Evolutionary conservation across 2,888 invertebrate genomes (phyloP), one percentile per base, ranked within the genome.

Genomic region (Acleris literana): DNA sequence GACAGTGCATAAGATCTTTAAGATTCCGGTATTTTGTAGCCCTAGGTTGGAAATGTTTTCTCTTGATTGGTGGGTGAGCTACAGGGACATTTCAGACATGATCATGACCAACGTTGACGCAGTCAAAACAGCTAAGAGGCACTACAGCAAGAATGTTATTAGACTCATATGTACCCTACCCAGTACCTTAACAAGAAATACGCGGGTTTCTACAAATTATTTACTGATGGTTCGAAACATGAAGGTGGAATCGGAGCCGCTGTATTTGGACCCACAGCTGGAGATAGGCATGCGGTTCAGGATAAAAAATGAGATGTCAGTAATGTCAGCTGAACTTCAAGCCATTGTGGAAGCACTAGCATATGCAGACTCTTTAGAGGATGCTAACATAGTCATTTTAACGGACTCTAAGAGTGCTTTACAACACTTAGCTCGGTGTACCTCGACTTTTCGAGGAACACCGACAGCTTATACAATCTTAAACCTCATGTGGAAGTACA

Each of bases 321-420:
- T 59, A n/a, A 64, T 64, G 64, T 16, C 55, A 7, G n/a, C 18
- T 33, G 55, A 64, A 22, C 44, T 64, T 13, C 49, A 56, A 17
- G 64, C 59, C 16, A 64, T 64, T 48, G 20, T 49, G 1, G 65
- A 56, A 53, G 65, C 65, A 9, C 22, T 65, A 7, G 33, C 53
- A 17, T 65, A 65, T 49, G 13, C 18, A 11, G 16, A 33, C 1
- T 55, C 55, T 1, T 17, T 51, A 0, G 49, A 55, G 20, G 13
- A 13, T 0, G 16, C n/a, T 39, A 52, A 54, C 11, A 39, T 49
- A 43, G 55, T 60, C 3, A 57, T 66, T 18, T 52, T 66, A 17
- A 46, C 62, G 1, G 67, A 67, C 25, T 67, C 49, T 5, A 58
- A 62, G 33, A 62, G 67, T 39, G 39, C 67, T 16, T 48, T 67